Evolutionary conservation across 1,140 invertebrate species (phyloP).

Genomic region (Neotoxoptera formosana): DNA sequence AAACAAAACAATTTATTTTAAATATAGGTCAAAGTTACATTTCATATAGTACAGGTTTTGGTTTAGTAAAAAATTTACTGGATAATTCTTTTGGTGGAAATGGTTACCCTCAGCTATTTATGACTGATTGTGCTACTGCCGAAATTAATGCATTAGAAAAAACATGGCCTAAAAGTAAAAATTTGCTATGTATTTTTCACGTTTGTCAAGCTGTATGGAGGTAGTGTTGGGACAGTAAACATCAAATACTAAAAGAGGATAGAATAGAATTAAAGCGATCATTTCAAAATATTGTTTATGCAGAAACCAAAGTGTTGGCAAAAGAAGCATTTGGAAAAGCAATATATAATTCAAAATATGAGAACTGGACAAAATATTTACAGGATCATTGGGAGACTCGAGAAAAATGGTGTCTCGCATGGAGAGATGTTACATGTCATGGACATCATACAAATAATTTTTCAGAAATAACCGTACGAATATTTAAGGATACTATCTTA

Average conservation of each 20-base stretch:
- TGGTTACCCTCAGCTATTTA: neutral
- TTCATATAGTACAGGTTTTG: slow-evolving; percentile 4
- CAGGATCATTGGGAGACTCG: neutral
- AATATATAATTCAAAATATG: neutral
- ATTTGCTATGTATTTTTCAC: neutral
- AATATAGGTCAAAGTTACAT: slow-evolving; percentile 8
- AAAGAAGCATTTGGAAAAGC: neutral
- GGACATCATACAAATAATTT: neutral
- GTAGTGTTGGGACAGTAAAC: neutral
- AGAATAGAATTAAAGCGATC: neutral
- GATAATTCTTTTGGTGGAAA: neutral
- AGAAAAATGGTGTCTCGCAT: neutral
- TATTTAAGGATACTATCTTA: too few relatives aligned
- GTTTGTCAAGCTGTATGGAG: neutral
- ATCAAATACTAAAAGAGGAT: neutral
- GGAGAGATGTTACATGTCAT: neutral
- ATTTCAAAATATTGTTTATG: neutral
- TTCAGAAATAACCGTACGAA: too few relatives aligned
- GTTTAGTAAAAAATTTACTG: neutral
- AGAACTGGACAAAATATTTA: neutral
- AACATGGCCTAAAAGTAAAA: neutral
- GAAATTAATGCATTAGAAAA: neutral
- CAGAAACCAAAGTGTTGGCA: neutral
- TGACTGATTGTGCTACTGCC: neutral
- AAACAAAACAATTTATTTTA: neutral